Base-by-base conservation (phyloP, 2,797 vertebrate genomes). In the Chromobotia macracanthus region DNA sequence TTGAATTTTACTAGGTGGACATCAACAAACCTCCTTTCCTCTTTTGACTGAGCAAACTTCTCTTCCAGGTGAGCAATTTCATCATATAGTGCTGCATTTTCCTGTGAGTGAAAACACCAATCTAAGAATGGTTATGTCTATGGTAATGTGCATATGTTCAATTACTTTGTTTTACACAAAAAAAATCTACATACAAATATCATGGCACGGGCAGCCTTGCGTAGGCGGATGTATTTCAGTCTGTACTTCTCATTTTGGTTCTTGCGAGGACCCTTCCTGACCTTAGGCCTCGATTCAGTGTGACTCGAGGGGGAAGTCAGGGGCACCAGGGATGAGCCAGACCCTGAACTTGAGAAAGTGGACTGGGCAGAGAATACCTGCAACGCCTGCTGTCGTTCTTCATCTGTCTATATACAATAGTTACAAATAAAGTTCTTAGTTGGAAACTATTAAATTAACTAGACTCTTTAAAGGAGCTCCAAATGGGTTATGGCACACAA, bases 31-130 rank as follows among this genome's bases (percentile, higher is more conserved):
- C 95, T 94, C 76, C 95, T 94, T 85, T 98, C 96, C 80, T 97
- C 96, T 83, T 96, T 96, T 6, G 94, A 94, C 88, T 90, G 91
- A 11, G 96, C 83, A 88, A 96, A 96, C 89, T 96, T 97, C 80
- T 95, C 95, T 80, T 98, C 96, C 66, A 97, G 85, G 60, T 95
- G 93, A 71, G 96, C 96, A 9, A 97, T 94, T 90, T 98, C 97
- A 87, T 98, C 96, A 84, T 95, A 96, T 44, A 98, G 92, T 13
- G 96, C 95, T 55, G 96, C 95, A 81, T 96, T 97, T 87, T 97
- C 95, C 96, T 97, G 89, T 21, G 12, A 53, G 70, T 1, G 9
- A 61, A 71, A 44, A 0, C 1, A 3, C 4, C 0, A 5, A 19
- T 8, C n/a, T 2, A 23, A 50, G 16, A 10, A 25, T 1, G 1